Evolutionary conservation across 2,888 invertebrate species (phyloP).

Genomic region (Alloplasta piceator): DNA sequence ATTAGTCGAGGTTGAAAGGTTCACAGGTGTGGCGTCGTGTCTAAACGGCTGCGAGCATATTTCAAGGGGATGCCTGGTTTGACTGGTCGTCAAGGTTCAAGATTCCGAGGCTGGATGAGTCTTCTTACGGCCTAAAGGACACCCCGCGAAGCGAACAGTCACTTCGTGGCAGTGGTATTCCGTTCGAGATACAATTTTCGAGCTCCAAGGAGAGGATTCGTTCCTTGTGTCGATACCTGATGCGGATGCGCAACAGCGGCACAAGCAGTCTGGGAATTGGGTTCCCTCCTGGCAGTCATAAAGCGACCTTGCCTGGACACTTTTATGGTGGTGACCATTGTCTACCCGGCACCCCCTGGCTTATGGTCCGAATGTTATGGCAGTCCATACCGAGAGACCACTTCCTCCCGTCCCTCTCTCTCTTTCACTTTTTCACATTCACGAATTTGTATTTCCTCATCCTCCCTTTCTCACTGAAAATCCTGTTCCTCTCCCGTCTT

Average conservation of each 20-base stretch:
- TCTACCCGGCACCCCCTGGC: constrained; percentile 67
- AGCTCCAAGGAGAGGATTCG: not conserved
- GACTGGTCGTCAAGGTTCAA: constrained; percentile 7
- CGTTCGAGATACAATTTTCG: constrained; percentile 7
- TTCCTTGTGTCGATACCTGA: constrained; percentile 53
- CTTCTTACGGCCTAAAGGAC: constrained; percentile 16
- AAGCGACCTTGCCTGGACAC: constrained; percentile 77
- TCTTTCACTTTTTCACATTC: constrained; percentile 3
- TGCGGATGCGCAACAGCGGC: constrained; percentile 28
- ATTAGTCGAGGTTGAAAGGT: constrained; percentile 69
- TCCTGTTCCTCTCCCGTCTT: too few species aligned
- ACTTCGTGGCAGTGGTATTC: not conserved
- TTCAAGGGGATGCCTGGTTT: constrained; percentile 16
- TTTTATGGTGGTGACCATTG: constrained; percentile 79
- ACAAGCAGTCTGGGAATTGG: constrained; percentile 43
- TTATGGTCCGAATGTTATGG: constrained; percentile 54
- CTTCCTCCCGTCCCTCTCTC: not conserved
- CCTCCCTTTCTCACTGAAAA: not conserved
- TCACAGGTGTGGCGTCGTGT: constrained; percentile 69
- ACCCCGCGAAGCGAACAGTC: constrained; percentile 44
- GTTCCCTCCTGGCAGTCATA: constrained; percentile 71
- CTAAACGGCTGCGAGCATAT: constrained; percentile 31
- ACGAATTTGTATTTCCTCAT: constrained; percentile 22
- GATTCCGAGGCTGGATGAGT: constrained; percentile 24
- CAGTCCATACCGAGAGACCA: constrained; percentile 37